Evolutionary conservation across 2,888 invertebrate genomes (phyloP).

Genomic region (Limenitis camilla): DNA sequence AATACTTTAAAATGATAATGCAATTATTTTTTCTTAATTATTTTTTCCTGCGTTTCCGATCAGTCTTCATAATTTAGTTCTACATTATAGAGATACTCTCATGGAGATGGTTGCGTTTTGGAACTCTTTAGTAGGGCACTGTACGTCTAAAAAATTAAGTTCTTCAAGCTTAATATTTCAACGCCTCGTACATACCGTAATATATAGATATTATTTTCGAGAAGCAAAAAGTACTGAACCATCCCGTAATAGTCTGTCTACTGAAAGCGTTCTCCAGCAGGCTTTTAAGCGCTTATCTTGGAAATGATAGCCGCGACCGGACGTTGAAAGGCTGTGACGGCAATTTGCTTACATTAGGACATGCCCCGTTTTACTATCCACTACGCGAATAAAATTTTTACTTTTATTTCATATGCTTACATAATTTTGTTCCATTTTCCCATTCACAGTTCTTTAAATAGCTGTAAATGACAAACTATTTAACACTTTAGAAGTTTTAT

Average conservation of each 20-base stretch:
- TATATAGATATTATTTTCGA: conserved; percentile 10
- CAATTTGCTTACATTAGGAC: conserved; percentile 74
- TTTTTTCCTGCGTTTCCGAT: too few relatives aligned
- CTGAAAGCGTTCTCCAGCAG: conserved; percentile 68
- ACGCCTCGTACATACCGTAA: too few relatives aligned
- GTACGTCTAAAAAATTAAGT: too few relatives aligned
- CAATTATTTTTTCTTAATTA: too few relatives aligned
- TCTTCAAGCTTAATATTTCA: too few relatives aligned
- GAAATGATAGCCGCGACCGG: conserved; percentile 70
- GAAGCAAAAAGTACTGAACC: conserved; percentile 58
- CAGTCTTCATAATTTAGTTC: too few relatives aligned
- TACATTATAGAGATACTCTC: too few relatives aligned
- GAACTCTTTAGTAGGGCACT: too few relatives aligned
- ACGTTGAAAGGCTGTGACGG: conserved; percentile 69
- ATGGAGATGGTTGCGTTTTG: too few relatives aligned
- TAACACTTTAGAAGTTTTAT: too few relatives aligned
- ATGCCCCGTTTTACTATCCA: conserved; percentile 21
- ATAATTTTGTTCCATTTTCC: conserved; percentile 19
- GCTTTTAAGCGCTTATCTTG: conserved; percentile 75
- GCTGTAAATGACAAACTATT: not conserved
- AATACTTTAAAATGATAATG: too few relatives aligned
- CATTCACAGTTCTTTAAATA: conserved; percentile 19
- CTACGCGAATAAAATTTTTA: conserved; percentile 25
- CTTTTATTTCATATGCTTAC: conserved; percentile 20
- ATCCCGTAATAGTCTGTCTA: conserved; percentile 56